phyloP scores from a whole-genome alignment of 2,113 vertebrate genomes.

The Phasianus colchicus region DNA sequence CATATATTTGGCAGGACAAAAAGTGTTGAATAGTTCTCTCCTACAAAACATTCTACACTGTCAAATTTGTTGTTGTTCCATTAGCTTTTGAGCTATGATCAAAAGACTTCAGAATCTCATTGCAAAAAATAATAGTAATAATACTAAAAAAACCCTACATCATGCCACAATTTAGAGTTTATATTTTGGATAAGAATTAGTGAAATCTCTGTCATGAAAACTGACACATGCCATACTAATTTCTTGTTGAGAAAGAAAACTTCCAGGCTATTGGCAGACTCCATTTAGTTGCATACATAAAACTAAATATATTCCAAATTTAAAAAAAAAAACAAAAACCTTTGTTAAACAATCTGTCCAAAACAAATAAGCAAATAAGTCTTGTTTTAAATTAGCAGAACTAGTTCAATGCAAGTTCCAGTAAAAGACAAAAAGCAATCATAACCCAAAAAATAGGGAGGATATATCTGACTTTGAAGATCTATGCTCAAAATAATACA shows the following conservation, averaged over 20 bases:
- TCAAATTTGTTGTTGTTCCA: background rate
- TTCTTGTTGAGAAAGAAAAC: constrained; percentile 7
- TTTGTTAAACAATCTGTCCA: background rate
- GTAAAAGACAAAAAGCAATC: background rate
- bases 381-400: background rate
- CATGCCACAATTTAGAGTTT: background rate
- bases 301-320: background rate
- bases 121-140: background rate
- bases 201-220: background rate
- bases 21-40: background rate
- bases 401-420: background rate
- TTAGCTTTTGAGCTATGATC: background rate
- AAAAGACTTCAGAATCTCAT: background rate
- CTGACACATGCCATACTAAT: background rate
- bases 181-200: background rate
- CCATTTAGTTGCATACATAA: background rate
- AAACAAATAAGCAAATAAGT: background rate
- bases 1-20: background rate
- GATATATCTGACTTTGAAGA: background rate
- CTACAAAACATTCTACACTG: background rate
- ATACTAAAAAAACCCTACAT: background rate
- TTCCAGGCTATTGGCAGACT: background rate
- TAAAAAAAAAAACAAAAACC: background rate
- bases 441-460: background rate
- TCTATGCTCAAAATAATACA: background rate